Evolutionary conservation across 2,113 vertebrate species (phyloP), one percentile per base, ranked within the genome.

Genomic region (Uria lomvia): DNA sequence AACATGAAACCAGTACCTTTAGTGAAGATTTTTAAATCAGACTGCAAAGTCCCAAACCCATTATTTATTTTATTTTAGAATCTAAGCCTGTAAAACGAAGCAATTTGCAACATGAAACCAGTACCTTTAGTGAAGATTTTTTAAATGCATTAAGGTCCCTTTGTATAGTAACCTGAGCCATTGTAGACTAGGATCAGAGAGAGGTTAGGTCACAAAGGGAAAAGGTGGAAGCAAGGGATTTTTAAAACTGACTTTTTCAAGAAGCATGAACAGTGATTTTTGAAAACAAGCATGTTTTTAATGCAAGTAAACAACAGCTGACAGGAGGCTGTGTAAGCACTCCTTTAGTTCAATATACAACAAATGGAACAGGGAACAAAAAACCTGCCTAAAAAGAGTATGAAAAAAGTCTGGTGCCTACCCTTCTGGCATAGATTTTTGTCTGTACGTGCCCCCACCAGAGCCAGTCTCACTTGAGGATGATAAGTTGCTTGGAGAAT

Each of bases 371-470:
- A 47, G 34, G 42, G 40, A 91, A 94, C 56, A 90, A 86, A 59
- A 65, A 29, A 36, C 15, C 36, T 82, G 91, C 45, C 4, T 10
- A 40, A 83, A 89, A 81, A 90, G 47, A 81, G 5, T 32, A 90
- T 7, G 50, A 78, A 87, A 93, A 67, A 86, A 92, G 66, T 62
- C 70, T 88, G 71, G 87, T 90, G 94, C 98, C 98, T 99, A 99
- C 99, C 99, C 99, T 96, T 99, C 99, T 42, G 99, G 99, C 98
- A 98, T 98, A 60, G 99, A 99, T 96, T 99, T 99, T 90, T 99
- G 99, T 87, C 99, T 99, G 96, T 99, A 99, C 8, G 97, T 98
- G 95, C 99, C 98, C 97, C 99, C 98, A 77, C 97, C 98, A 92
- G 97, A 98, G 93, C 98, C 98, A 32, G 99, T 98, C 50, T 99